Percentiles rank a stretch among this genome's conserved stretches.
These are phyloP conservation scores for Chromobotia macracanthus DNA, from an alignment of 2,797 vertebrate genomes.

Conservation along the genomic window DNA sequence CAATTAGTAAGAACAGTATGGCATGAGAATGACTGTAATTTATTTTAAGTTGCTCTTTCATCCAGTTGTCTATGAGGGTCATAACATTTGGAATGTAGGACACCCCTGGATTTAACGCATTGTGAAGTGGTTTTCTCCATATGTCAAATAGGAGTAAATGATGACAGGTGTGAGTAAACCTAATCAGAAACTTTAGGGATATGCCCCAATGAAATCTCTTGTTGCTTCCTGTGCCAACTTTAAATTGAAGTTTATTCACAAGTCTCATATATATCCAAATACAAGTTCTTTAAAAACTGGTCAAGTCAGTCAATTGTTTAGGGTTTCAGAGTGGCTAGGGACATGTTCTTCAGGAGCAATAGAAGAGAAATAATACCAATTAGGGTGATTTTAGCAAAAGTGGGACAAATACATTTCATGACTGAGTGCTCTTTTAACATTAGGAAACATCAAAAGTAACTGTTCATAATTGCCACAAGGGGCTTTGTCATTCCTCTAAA, in stretches of 20 bases:
- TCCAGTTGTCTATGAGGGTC: not conserved
- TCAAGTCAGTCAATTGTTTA: too few species aligned
- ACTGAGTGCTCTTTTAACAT: too few species aligned
- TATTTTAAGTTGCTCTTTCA: not conserved
- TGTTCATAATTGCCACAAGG: too few species aligned
- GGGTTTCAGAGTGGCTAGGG: too few species aligned
- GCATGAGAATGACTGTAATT: not conserved
- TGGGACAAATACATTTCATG: too few species aligned
- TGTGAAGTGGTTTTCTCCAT: constrained; percentile 27
- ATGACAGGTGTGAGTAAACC: constrained; percentile 55
- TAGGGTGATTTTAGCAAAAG: too few species aligned
- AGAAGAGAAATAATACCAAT: too few species aligned
- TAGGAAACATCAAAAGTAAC: too few species aligned
- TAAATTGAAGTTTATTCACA: not conserved
- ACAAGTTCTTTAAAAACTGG: too few species aligned
- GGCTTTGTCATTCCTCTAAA: too few species aligned
- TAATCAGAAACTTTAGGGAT: constrained; percentile 53
- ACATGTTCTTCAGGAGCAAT: too few species aligned
- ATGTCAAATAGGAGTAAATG: constrained; percentile 56
- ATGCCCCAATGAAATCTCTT: constrained; percentile 49
- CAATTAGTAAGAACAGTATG: not conserved
- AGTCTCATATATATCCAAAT: too few species aligned
- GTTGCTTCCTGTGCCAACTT: constrained; percentile 17
- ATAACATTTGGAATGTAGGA: not conserved
- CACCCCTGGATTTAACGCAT: not conserved